Conservation (phyloP, 1,140 invertebrate genomes). For the Bacillus rossius region DNA sequence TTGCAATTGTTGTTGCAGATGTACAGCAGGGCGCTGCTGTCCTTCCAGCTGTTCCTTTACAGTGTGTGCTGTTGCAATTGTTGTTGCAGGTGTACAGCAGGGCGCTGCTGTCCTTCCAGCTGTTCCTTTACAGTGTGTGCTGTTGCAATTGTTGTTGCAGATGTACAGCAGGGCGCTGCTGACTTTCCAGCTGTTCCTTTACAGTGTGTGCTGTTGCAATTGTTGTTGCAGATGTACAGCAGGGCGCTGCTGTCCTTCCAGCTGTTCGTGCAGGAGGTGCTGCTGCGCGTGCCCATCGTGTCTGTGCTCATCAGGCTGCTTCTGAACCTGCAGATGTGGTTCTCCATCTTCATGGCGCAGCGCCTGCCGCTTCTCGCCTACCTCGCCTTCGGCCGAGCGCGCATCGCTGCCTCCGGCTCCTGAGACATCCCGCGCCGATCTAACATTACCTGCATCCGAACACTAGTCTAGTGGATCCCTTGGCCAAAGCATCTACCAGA, state of each 20-base stretch:
- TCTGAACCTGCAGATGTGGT: constrained; percentile 42
- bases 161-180: constrained; percentile 40
- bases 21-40: constrained; percentile 40
- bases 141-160: background rate
- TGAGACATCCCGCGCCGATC: no score
- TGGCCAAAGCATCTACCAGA: no score
- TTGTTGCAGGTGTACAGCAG: constrained; percentile 29
- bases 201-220: no score
- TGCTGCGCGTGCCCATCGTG: constrained; percentile 29
- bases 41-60: constrained; percentile 40
- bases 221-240: constrained; percentile 27
- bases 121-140: no score
- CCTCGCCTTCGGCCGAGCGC: constrained; percentile 29
- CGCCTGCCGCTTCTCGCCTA: constrained; percentile 40
- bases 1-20: constrained; percentile 1
- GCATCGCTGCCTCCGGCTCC: background rate
- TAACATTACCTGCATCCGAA: no score
- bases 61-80: no score
- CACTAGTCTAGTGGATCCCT: no score
- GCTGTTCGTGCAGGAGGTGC: constrained; percentile 39
- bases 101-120: constrained; percentile 41
- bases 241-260: constrained; percentile 42
- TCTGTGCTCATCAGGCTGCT: constrained; percentile 36
- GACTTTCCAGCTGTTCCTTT: constrained; percentile 39
- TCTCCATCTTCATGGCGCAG: constrained; percentile 38